These are phyloP conservation scores for Harpalus rubripes DNA, from an alignment of 2,888 invertebrate species.

Conservation along the genomic window DNA sequence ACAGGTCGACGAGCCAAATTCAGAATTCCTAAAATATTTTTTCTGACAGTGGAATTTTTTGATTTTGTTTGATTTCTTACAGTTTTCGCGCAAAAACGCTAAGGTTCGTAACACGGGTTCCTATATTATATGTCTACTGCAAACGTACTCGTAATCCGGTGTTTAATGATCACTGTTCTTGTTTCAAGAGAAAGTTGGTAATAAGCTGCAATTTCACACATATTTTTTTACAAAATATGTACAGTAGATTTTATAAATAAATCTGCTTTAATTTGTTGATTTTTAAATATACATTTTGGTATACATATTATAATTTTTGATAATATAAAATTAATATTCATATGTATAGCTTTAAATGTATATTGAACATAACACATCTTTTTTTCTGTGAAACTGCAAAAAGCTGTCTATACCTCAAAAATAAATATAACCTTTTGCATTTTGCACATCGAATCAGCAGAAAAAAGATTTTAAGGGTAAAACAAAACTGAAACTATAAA, in stretches of 20 bases:
- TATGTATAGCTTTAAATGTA: too few species aligned
- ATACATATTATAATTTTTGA: too few species aligned
- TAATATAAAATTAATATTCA: too few species aligned
- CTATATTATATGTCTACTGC: slow-evolving; percentile 64
- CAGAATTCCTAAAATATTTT: slow-evolving; percentile 1
- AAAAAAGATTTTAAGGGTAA: too few species aligned
- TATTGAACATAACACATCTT: too few species aligned
- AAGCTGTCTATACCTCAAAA: too few species aligned
- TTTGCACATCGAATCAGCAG: too few species aligned
- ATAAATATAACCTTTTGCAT: too few species aligned
- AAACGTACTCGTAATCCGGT: slow-evolving; percentile 14
- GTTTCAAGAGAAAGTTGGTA: not conserved
- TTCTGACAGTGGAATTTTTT: not conserved
- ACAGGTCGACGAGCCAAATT: slow-evolving; percentile 25
- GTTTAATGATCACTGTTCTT: not conserved
- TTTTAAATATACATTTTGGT: too few species aligned
- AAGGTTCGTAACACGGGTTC: slow-evolving; percentile 70
- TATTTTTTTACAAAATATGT: not conserved
- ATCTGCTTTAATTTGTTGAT: too few species aligned
- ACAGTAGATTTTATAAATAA: not conserved
- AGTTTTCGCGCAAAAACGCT: slow-evolving; percentile 55
- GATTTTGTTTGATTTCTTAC: slow-evolving; percentile 15
- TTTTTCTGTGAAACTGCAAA: too few species aligned
- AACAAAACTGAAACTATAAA: too few species aligned
- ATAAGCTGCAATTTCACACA: not conserved